phyloP scores from a whole-genome alignment of 2,888 invertebrate genomes.

The Amphimallon solstitiale region DNA sequence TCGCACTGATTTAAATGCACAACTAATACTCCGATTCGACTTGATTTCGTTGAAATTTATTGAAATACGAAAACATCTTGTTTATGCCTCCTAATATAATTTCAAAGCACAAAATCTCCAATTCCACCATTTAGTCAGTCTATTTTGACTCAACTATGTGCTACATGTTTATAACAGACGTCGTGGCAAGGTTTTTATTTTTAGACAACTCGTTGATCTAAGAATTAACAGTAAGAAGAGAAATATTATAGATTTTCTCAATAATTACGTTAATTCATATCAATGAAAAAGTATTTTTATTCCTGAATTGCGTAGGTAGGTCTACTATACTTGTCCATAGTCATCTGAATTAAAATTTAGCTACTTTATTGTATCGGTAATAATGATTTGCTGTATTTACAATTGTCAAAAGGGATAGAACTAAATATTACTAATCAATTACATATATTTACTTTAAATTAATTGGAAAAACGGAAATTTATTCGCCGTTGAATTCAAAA shows the following conservation, averaged over 20 bases:
- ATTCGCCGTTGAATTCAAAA: too few relatives aligned
- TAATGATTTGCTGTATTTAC: too few relatives aligned
- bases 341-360: too few relatives aligned
- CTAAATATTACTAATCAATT: too few relatives aligned
- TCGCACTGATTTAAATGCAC: not conserved
- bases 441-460: too few relatives aligned
- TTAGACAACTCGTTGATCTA: slow-evolving; percentile 56
- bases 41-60: not conserved
- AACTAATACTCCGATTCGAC: too few relatives aligned
- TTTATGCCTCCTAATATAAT: slow-evolving; percentile 4
- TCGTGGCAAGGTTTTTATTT: slow-evolving; percentile 59
- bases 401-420: too few relatives aligned
- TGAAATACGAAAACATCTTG: not conserved
- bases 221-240: slow-evolving; percentile 28
- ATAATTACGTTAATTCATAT: slow-evolving; percentile 3
- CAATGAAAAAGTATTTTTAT: too few relatives aligned
- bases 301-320: too few relatives aligned
- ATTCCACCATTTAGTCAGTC: slow-evolving; percentile 53
- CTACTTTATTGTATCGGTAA: too few relatives aligned
- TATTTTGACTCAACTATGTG: slow-evolving; percentile 58
- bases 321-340: too few relatives aligned
- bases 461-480: too few relatives aligned
- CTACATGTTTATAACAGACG: slow-evolving; percentile 58
- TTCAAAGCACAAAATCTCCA: slow-evolving; percentile 42
- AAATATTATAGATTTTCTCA: slow-evolving; percentile 4